phyloP scores from a whole-genome alignment of 2,888 invertebrate genomes.

The Salpingus planirostris region DNA sequence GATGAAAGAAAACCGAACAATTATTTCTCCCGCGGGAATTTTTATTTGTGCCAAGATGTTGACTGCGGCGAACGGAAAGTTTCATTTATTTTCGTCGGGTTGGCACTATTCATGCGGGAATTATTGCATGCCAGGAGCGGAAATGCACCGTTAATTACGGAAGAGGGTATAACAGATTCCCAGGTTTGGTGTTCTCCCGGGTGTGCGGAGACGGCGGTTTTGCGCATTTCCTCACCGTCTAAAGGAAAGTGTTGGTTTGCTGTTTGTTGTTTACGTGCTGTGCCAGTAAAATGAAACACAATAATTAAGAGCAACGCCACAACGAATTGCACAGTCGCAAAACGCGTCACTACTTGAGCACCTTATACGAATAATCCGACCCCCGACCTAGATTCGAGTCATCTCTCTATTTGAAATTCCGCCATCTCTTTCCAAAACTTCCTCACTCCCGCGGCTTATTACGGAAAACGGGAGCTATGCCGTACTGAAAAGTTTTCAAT shows the following conservation, averaged over 20 bases:
- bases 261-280: constrained; percentile 5
- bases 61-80: neutral
- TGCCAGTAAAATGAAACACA: constrained; percentile 5
- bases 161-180: constrained; percentile 10
- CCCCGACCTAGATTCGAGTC: too few species aligned
- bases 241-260: constrained; percentile 8
- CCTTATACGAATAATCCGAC: too few species aligned
- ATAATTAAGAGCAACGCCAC: constrained; percentile 4
- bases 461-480: too few species aligned
- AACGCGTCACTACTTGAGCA: too few species aligned
- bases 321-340: too few species aligned
- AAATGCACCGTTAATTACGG: constrained; percentile 13
- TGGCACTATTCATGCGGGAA: constrained; percentile 11
- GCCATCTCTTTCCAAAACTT: too few species aligned
- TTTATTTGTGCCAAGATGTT: too few species aligned
- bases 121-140: constrained; percentile 9
- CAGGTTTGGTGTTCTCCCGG: neutral
- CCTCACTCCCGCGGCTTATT: too few species aligned
- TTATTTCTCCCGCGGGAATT: too few species aligned
- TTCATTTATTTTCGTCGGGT: constrained; percentile 1
- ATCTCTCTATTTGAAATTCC: too few species aligned
- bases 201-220: constrained; percentile 4
- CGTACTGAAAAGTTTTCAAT: too few species aligned
- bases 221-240: constrained; percentile 7
- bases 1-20: too few species aligned